A percentile compares a stretch with the other conserved stretches of the same genome.
Evolutionary conservation across 2,888 invertebrate genomes (phyloP).

Genomic region (Drosophila ochracea): DNA sequence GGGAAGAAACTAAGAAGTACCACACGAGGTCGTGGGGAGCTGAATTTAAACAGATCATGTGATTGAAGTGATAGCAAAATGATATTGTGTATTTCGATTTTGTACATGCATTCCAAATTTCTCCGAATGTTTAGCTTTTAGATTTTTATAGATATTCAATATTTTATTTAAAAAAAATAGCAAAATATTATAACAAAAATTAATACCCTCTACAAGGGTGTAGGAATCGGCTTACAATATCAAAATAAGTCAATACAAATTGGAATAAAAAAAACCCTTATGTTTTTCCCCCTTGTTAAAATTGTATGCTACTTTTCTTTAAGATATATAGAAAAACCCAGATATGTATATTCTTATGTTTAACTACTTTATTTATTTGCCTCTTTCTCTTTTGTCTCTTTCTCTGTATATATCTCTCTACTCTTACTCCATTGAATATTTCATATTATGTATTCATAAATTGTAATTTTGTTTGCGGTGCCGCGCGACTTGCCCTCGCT

Average conservation of each 20-base stretch:
- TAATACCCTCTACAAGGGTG: neutral
- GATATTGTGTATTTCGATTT: conserved; percentile 15
- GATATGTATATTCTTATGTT: neutral
- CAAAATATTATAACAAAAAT: neutral
- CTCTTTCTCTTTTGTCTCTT: neutral
- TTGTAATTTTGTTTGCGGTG: conserved; percentile 36
- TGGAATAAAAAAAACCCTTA: neutral
- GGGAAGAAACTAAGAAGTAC: conserved; percentile 15
- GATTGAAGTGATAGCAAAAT: conserved; percentile 27
- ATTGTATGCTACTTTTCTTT: neutral
- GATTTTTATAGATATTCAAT: neutral
- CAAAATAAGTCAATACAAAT: neutral
- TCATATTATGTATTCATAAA: conserved; percentile 5
- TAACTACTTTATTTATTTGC: neutral
- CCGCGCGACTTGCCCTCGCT: conserved; percentile 29
- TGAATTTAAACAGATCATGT: conserved; percentile 26
- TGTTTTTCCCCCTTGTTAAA: neutral
- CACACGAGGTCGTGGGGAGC: neutral
- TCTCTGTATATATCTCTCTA: neutral
- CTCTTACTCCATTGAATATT: neutral
- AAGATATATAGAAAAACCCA: neutral
- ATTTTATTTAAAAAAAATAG: neutral
- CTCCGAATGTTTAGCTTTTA: neutral
- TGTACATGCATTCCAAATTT: neutral
- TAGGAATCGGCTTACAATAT: neutral